A percentile compares a stretch with the other conserved stretches of the same genome.
These are phyloP conservation scores for Drosophila demipolita DNA, from an alignment of 2,888 invertebrate species.

Conservation along the genomic window DNA sequence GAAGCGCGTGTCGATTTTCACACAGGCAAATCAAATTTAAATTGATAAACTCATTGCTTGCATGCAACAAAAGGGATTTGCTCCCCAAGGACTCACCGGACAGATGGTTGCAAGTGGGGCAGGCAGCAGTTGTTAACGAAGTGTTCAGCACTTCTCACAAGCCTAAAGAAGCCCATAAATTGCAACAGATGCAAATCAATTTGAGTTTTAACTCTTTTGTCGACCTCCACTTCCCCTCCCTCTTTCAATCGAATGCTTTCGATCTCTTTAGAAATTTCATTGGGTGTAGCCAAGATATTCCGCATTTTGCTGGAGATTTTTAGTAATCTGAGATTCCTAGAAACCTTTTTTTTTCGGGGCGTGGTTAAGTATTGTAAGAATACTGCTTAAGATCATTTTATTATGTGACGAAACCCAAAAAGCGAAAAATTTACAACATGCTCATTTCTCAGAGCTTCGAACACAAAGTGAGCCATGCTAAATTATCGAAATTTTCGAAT, in stretches of 20 bases:
- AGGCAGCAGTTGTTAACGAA: no score
- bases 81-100: neutral
- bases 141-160: no score
- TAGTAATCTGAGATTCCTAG: no score
- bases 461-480: neutral
- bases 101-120: neutral
- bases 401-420: neutral
- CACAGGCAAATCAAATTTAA: constrained; percentile 58
- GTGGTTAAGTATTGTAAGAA: no score
- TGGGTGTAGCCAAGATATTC: no score
- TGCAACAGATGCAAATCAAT: constrained; percentile 33
- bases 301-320: no score
- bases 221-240: neutral
- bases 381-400: no score
- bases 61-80: constrained; percentile 37
- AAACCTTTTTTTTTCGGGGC: no score
- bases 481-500: neutral
- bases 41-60: constrained; percentile 59
- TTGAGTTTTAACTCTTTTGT: constrained; percentile 32
- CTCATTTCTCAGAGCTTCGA: neutral
- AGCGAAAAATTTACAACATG: neutral
- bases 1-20: constrained; percentile 53
- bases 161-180: neutral
- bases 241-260: neutral
- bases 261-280: neutral